These are phyloP conservation scores for Lasioglossum malachurum DNA, from an alignment of 2,888 invertebrate species.

Conservation along the genomic window DNA sequence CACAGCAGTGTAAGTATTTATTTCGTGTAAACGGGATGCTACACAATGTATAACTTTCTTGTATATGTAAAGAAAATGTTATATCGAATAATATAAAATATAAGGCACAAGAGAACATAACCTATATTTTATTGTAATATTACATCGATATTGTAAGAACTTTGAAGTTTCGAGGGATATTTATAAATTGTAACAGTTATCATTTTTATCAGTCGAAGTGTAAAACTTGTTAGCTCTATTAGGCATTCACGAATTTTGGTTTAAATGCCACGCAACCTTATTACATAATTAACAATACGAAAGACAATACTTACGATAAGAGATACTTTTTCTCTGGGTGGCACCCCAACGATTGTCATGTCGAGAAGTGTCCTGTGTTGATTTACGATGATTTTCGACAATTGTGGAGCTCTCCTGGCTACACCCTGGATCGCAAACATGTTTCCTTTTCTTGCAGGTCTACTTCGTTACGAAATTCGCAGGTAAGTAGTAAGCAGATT, in stretches of 20 bases:
- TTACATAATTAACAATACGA: constrained; percentile 36
- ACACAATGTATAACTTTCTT: neutral
- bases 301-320: constrained; percentile 43
- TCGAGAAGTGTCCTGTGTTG: constrained; percentile 56
- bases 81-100: neutral
- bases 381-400: constrained; percentile 6
- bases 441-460: neutral
- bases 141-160: neutral
- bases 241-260: neutral
- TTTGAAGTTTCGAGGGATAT: neutral
- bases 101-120: neutral
- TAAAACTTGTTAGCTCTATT: neutral
- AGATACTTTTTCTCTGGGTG: constrained; percentile 36
- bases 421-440: constrained; percentile 50
- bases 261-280: neutral
- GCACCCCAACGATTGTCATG: constrained; percentile 22
- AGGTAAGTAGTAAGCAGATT: neutral
- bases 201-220: neutral
- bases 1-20: neutral
- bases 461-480: neutral
- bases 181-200: neutral
- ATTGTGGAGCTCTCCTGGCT: constrained; percentile 15
- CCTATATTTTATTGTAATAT: neutral
- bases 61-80: neutral
- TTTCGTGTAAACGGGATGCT: neutral